phyloP scores from a whole-genome alignment of 2,888 invertebrate species.

The Cinara cedri region DNA sequence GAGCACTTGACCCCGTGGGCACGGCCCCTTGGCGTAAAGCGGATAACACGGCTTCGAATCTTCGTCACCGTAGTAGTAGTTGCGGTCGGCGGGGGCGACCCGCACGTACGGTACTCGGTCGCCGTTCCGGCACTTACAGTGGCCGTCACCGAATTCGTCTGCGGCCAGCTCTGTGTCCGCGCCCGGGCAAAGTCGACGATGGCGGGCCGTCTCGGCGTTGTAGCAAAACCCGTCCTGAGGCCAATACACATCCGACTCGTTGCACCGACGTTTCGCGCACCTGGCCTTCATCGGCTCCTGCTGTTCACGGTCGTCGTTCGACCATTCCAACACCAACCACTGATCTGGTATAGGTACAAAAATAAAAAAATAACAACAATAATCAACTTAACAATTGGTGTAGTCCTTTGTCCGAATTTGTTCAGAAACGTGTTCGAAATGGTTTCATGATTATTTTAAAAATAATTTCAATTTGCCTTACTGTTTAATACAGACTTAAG shows the following conservation, averaged over 20 bases:
- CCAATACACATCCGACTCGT: conserved; percentile 54
- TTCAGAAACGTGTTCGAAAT: too few species aligned
- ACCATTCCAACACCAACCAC: conserved; percentile 32
- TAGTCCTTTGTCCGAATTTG: too few species aligned
- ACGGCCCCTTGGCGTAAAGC: conserved; percentile 49
- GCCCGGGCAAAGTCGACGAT: background rate
- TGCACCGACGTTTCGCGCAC: conserved; percentile 48
- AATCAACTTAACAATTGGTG: too few species aligned
- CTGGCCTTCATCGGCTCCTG: background rate
- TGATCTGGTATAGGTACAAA: background rate
- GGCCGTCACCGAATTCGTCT: conserved; percentile 52
- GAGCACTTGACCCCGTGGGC: conserved; percentile 16
- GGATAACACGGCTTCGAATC: conserved; percentile 43
- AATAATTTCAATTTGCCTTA: too few species aligned
- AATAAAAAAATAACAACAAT: too few species aligned
- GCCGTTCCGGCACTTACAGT: conserved; percentile 34
- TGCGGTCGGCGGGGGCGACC: background rate
- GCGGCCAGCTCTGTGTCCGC: conserved; percentile 1
- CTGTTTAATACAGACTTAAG: too few species aligned
- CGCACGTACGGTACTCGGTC: conserved; percentile 33
- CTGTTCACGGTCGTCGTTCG: background rate
- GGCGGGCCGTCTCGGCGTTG: background rate
- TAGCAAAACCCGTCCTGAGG: conserved; percentile 54
- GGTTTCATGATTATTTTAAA: too few species aligned
- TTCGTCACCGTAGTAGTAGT: conserved; percentile 5